A percentile compares a stretch with the other conserved stretches of the same genome.
Evolutionary conservation across 2,113 vertebrate species (phyloP).

Genomic region (Apistogramma diplotaenia): DNA sequence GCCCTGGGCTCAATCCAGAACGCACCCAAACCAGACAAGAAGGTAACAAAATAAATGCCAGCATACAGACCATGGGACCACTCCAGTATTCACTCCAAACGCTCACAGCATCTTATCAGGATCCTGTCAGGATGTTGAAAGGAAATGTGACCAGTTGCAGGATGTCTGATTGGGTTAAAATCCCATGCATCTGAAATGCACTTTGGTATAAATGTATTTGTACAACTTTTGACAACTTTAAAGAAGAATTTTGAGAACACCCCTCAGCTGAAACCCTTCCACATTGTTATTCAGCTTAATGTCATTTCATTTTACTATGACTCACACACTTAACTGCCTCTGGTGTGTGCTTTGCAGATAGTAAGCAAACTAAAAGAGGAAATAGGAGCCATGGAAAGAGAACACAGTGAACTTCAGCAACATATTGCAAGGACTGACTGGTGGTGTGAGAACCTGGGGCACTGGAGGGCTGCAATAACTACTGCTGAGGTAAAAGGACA

Average conservation of each 20-base stretch:
- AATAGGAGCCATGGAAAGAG: slow-evolving; percentile 91
- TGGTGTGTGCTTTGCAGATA: slow-evolving; percentile 78
- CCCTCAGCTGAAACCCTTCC: not conserved
- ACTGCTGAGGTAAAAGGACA: slow-evolving; percentile 82
- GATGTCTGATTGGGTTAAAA: not conserved
- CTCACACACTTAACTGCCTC: not conserved
- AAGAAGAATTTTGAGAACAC: not conserved
- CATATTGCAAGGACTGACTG: slow-evolving; percentile 94
- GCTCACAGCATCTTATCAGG: too few species aligned
- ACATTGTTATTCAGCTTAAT: not conserved
- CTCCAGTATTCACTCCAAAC: not conserved
- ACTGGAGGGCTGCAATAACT: slow-evolving; percentile 89
- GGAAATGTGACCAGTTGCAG: not conserved
- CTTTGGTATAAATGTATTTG: not conserved
- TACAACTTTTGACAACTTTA: not conserved
- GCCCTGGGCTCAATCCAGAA: slow-evolving; percentile 94
- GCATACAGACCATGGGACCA: not conserved
- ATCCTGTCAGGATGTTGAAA: not conserved
- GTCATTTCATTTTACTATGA: not conserved
- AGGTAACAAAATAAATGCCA: slow-evolving; percentile 75
- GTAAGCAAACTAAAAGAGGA: slow-evolving; percentile 94
- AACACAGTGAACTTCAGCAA: slow-evolving; percentile 89
- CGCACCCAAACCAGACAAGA: slow-evolving; percentile 96
- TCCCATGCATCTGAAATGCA: not conserved
- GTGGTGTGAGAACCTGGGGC: slow-evolving; percentile 97